Base-by-base conservation (phyloP, 1,140 invertebrate species). In the Hetaerina americana region DNA sequence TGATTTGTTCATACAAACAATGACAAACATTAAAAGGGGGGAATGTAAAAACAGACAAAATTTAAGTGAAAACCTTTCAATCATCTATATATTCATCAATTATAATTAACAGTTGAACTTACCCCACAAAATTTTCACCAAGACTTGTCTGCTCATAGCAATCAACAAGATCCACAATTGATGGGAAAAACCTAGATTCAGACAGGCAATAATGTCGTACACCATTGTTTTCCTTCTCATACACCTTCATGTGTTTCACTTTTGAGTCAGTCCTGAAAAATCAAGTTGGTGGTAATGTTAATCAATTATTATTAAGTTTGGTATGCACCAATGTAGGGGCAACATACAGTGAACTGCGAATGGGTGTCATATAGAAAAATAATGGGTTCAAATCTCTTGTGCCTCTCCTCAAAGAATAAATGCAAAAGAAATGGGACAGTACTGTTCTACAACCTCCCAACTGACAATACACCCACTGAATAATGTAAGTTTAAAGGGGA, bases 231-330 rank as follows among this genome's bases (percentile, higher is more conserved):
- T 85, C 84, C 68, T 86, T 85, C 76, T 88, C 84, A 76, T 86
- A 92, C 75, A 97, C 90, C 81, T 93, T 90, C 87, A 98, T 97
- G 80, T 97, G 95, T 80, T 96, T 95, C 49, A 95, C 92, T 71
- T 89, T 87, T 78, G 89, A 88, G 76, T 91, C 88, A 74, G 89
- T 90, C 78, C 92, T 95, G 78, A 26, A 85, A 84, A 72, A 57
- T 66, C n/a, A n/a, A n/a, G n/a, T n/a, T n/a, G n/a, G n/a, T n/a
- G n/a, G n/a, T n/a, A n/a, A n/a, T n/a, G n/a, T n/a, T n/a, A n/a
- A n/a, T n/a, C n/a, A n/a, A n/a, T n/a, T n/a, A n/a, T n/a, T n/a
- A n/a, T n/a, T n/a, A n/a, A n/a, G n/a, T n/a, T n/a, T n/a, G n/a
- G n/a, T n/a, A n/a, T n/a, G n/a, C n/a, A n/a, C n/a, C n/a, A n/a